Evolutionary conservation across 2,797 vertebrate genomes (phyloP).

Genomic region (Acanthurus lineatus): DNA sequence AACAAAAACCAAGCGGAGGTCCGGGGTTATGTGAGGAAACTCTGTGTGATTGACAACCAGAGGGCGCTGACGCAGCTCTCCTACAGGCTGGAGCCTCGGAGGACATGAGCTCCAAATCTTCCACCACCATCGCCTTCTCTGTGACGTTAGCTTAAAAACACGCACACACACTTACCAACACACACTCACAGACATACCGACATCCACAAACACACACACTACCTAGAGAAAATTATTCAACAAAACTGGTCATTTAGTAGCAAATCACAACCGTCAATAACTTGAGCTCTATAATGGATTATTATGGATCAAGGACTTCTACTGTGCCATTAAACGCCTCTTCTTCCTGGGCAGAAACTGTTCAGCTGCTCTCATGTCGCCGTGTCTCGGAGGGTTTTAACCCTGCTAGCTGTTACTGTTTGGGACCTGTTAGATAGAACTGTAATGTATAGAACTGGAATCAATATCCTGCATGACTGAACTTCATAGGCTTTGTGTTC

Average conservation of each 20-base stretch:
- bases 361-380: slow-evolving; percentile 62
- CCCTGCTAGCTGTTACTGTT: slow-evolving; percentile 60
- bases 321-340: slow-evolving; percentile 76
- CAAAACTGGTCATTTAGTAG: slow-evolving; percentile 66
- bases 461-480: slow-evolving; percentile 79
- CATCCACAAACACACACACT: slow-evolving; percentile 5
- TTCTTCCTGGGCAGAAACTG: slow-evolving; percentile 60
- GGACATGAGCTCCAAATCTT: slow-evolving; percentile 84
- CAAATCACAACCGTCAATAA: slow-evolving; percentile 59
- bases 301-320: slow-evolving; percentile 57
- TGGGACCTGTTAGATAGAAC: slow-evolving; percentile 77
- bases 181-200: neutral
- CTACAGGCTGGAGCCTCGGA: slow-evolving; percentile 94
- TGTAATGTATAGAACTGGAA: slow-evolving; percentile 81
- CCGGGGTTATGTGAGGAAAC: slow-evolving; percentile 94
- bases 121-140: slow-evolving; percentile 71
- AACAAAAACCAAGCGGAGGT: slow-evolving; percentile 98
- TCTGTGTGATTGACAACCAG: slow-evolving; percentile 99
- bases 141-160: slow-evolving; percentile 54
- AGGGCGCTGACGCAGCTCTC: slow-evolving; percentile 98
- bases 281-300: slow-evolving; percentile 53
- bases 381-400: slow-evolving; percentile 64
- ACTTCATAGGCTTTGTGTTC: slow-evolving; percentile 74
- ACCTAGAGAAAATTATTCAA: slow-evolving; percentile 39
- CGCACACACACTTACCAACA: neutral